These are phyloP conservation scores for Imbricaverruca yamaguchii DNA, from an alignment of 2,888 invertebrate species.

Conservation along the genomic window DNA sequence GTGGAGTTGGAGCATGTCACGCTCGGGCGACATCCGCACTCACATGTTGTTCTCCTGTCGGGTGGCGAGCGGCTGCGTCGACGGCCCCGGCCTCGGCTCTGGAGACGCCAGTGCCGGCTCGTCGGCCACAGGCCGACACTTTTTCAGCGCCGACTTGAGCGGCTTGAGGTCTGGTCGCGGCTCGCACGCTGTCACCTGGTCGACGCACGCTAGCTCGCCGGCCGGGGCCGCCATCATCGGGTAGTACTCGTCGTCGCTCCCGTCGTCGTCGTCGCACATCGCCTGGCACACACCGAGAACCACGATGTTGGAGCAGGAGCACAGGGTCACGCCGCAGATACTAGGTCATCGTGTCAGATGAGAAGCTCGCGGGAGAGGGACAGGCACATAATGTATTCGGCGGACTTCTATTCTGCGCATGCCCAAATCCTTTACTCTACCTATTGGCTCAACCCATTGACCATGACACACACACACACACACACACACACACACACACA, in stretches of 20 bases:
- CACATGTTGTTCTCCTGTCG: conserved; percentile 33
- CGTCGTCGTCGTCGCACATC: conserved; percentile 28
- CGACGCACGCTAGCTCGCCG: conserved; percentile 48
- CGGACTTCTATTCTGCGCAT: too few species aligned
- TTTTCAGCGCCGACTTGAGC: conserved; percentile 85
- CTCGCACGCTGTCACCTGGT: conserved; percentile 79
- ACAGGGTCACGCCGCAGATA: too few species aligned
- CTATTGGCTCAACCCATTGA: too few species aligned
- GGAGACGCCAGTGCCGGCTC: conserved; percentile 35
- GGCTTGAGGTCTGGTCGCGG: conserved; percentile 87
- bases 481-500: too few species aligned
- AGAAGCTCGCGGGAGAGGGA: too few species aligned
- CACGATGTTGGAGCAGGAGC: too few species aligned
- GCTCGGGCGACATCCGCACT: conserved; percentile 36
- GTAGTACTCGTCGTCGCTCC: conserved; percentile 29
- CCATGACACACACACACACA: too few species aligned
- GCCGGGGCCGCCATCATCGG: conserved; percentile 24
- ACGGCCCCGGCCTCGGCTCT: conserved; percentile 37
- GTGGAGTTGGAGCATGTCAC: too few species aligned
- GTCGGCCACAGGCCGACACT: conserved; percentile 6
- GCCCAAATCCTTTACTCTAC: too few species aligned
- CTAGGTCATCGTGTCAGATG: too few species aligned
- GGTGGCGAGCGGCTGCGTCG: not conserved
- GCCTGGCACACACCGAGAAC: not conserved
- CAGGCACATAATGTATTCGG: too few species aligned